Evolutionary conservation across 2,113 vertebrate genomes (phyloP).

Genomic region (Rhineura floridana): DNA sequence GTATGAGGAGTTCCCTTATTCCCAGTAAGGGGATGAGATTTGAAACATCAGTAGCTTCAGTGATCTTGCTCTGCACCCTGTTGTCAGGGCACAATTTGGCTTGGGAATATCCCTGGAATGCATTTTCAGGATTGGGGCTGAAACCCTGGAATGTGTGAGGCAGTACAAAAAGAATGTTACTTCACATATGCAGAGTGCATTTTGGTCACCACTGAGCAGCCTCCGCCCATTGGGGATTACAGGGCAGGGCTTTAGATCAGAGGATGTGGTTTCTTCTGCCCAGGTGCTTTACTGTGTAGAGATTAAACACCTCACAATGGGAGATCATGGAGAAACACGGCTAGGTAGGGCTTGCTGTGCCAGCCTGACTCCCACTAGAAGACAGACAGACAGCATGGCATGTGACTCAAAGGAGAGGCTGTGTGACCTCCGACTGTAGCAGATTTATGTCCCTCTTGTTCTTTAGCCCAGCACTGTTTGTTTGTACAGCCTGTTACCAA

Average conservation of each 20-base stretch:
- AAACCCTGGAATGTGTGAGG: neutral
- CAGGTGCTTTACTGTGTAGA: neutral
- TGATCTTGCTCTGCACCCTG: neutral
- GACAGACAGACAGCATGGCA: neutral
- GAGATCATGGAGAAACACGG: neutral
- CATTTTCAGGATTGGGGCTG: neutral
- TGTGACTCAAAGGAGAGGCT: too few species aligned
- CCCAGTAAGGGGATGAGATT: neutral
- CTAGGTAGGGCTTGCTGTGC: neutral
- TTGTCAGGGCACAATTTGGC: neutral
- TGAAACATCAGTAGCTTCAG: neutral
- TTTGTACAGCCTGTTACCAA: neutral
- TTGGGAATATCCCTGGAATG: neutral
- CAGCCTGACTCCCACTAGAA: neutral
- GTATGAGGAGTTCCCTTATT: neutral
- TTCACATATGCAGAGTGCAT: neutral
- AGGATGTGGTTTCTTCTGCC: neutral
- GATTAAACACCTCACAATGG: neutral
- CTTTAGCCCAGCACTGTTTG: neutral
- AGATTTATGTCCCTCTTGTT: neutral
- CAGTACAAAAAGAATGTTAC: neutral
- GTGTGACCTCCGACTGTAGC: neutral
- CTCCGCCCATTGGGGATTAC: neutral
- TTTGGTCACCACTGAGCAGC: neutral
- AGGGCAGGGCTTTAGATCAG: neutral